A percentile compares a stretch with the other conserved stretches of the same genome.
Conservation (phyloP, 2,113 vertebrate species). For the Gulo gulo region DNA sequence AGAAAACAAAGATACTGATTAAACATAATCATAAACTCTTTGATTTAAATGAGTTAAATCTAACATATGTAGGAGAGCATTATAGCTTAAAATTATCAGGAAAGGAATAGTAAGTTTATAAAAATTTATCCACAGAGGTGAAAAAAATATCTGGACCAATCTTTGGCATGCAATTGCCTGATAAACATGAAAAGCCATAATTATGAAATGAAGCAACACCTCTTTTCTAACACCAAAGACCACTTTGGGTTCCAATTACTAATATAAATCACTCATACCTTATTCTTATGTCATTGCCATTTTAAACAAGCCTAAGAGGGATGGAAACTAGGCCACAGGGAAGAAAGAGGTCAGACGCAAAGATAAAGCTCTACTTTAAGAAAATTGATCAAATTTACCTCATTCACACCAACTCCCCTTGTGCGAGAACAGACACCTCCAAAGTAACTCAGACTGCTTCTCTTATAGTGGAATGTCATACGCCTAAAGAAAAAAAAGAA, state of each 20-base stretch:
- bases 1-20: not conserved
- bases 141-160: constrained; percentile 16
- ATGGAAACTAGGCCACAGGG: not conserved
- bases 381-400: constrained; percentile 86
- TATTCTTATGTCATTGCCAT: not conserved
- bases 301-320: not conserved
- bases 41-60: not conserved
- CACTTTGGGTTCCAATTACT: not conserved
- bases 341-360: not conserved
- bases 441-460: constrained; percentile 95
- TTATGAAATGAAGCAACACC: not conserved
- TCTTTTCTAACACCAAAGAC: not conserved
- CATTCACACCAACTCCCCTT: constrained; percentile 96
- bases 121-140: not conserved
- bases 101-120: not conserved
- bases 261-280: not conserved
- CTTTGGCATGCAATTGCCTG: not conserved
- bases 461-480: constrained; percentile 95
- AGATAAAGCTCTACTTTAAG: constrained; percentile 28
- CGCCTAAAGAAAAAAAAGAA: constrained; percentile 84
- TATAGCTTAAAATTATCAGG: not conserved
- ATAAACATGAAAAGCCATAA: not conserved
- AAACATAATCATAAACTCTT: not conserved
- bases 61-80: not conserved
- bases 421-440: constrained; percentile 93